phyloP scores from a whole-genome alignment of 2,888 invertebrate species.

The Plebejus anna region DNA sequence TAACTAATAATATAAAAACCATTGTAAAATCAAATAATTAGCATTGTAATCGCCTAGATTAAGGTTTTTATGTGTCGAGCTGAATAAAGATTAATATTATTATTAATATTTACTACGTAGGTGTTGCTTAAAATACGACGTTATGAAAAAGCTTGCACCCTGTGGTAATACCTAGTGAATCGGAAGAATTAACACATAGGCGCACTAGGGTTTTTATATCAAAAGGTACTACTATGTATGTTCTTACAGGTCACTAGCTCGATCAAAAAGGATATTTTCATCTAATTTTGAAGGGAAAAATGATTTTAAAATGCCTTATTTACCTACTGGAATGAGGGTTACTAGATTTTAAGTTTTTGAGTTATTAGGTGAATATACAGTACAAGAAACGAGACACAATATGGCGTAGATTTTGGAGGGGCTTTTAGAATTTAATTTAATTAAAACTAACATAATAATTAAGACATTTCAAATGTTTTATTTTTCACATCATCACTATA shows the following conservation, averaged over 20 bases:
- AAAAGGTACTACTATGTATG: background rate
- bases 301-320: too few relatives aligned
- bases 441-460: too few relatives aligned
- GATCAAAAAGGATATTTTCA: slow-evolving; percentile 3
- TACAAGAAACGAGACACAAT: background rate
- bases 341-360: background rate
- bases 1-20: too few relatives aligned
- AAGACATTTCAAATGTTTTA: too few relatives aligned
- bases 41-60: too few relatives aligned
- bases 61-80: too few relatives aligned
- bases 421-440: too few relatives aligned
- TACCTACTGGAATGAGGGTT: background rate
- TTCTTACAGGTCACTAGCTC: slow-evolving; percentile 14
- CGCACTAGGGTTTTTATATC: slow-evolving; percentile 22
- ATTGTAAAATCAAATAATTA: too few relatives aligned
- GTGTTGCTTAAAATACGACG: slow-evolving; percentile 1
- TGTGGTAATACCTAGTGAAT: slow-evolving; percentile 14
- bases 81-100: too few relatives aligned
- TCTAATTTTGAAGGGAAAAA: background rate
- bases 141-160: background rate
- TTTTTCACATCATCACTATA: too few relatives aligned
- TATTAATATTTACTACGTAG: background rate
- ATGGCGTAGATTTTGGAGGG: background rate
- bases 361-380: too few relatives aligned
- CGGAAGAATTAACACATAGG: slow-evolving; percentile 19